Conservation (phyloP, 2,113 vertebrate genomes). For the Aptenodytes patagonicus region DNA sequence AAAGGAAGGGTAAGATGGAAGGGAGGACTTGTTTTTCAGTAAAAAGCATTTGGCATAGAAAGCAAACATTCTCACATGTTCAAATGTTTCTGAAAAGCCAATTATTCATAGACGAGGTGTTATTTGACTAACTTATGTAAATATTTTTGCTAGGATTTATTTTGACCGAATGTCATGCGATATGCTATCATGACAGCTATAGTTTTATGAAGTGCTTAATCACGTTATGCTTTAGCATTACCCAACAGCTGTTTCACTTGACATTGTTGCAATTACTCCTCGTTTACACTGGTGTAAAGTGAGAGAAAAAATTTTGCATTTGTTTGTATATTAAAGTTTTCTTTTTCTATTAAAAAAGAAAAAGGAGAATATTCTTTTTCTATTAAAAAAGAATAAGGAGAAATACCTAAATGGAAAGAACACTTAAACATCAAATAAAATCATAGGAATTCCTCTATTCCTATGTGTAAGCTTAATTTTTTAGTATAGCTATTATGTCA, state of each 20-base stretch:
- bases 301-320: neutral
- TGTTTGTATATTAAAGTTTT: neutral
- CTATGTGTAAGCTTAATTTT: neutral
- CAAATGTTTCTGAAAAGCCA: neutral
- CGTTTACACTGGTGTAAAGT: neutral
- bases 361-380: neutral
- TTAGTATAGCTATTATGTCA: neutral
- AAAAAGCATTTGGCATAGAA: neutral
- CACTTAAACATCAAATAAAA: neutral
- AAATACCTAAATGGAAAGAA: neutral
- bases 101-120: neutral
- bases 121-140: neutral
- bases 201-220: neutral
- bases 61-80: neutral
- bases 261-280: neutral
- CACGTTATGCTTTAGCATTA: neutral
- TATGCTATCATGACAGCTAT: neutral
- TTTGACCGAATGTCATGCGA: neutral
- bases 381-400: neutral
- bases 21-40: neutral
- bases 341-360: neutral
- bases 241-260: neutral
- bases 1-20: neutral
- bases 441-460: neutral
- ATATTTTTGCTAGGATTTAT: constrained; percentile 10